phyloP scores from a whole-genome alignment of 1,140 invertebrate genomes.

The Saxidomus purpurata region DNA sequence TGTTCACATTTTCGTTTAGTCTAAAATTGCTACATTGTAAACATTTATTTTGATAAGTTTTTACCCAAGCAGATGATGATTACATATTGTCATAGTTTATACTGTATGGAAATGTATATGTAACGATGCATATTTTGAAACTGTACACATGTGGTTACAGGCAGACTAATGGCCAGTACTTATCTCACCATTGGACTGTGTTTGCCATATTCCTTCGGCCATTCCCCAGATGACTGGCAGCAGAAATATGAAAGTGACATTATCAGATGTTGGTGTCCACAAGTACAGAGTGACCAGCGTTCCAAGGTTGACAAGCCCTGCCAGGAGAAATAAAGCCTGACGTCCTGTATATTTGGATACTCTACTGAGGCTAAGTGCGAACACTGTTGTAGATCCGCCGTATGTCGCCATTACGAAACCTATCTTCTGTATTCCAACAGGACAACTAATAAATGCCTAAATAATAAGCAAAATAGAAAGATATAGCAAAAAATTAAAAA shows the following conservation, averaged over 20 bases:
- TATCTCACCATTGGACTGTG: constrained; percentile 95
- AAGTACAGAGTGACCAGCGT: constrained; percentile 82
- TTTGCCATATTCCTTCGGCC: constrained; percentile 98
- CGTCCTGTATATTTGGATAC: constrained; percentile 97
- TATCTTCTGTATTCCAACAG: constrained; percentile 95
- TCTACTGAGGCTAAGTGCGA: constrained; percentile 95
- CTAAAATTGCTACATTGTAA: no score
- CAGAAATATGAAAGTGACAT: constrained; percentile 93
- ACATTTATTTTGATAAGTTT: no score
- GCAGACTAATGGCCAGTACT: no score
- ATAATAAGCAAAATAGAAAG: no score
- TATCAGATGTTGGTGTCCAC: constrained; percentile 94
- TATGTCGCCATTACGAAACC: constrained; percentile 98
- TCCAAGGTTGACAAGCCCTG: constrained; percentile 66
- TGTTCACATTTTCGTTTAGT: no score
- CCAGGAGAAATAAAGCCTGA: constrained; percentile 92
- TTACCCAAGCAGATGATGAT: no score
- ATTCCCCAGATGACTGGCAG: constrained; percentile 97
- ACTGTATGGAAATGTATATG: no score
- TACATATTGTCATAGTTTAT: no score
- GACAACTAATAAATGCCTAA: constrained; percentile 97
- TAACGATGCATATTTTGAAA: no score
- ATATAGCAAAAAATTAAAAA: no score
- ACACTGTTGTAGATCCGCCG: constrained; percentile 95
- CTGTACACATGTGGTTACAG: no score